Conservation (phyloP, 2,113 vertebrate species). For the Sapajus apella region DNA sequence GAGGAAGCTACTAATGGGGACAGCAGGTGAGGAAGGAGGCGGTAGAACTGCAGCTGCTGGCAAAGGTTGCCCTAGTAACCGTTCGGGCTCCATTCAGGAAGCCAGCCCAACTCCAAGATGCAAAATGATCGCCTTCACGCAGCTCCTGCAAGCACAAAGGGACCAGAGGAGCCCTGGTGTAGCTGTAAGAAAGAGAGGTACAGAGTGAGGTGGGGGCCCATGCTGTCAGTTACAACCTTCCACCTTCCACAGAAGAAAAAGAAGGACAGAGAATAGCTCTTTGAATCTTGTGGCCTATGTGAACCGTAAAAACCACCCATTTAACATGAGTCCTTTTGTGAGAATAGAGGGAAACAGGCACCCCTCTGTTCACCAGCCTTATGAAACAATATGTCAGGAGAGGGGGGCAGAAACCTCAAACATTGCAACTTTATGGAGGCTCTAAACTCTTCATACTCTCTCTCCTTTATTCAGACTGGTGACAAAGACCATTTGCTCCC, state of each 20-base stretch:
- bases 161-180: neutral
- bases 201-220: neutral
- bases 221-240: constrained; percentile 27
- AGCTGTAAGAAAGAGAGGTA: neutral
- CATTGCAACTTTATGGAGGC: constrained; percentile 42
- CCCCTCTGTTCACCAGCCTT: constrained; percentile 73
- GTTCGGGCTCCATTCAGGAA: constrained; percentile 60
- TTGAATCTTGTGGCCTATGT: constrained; percentile 49
- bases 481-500: constrained; percentile 67
- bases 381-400: constrained; percentile 51
- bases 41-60: constrained; percentile 34
- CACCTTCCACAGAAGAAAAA: constrained; percentile 40
- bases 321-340: constrained; percentile 70
- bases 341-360: constrained; percentile 75
- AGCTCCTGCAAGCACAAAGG: constrained; percentile 48
- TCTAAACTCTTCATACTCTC: neutral
- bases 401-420: constrained; percentile 38
- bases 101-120: constrained; percentile 62
- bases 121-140: constrained; percentile 50
- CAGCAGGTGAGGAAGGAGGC: constrained; percentile 70
- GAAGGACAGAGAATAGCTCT: constrained; percentile 9
- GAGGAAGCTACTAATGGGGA: constrained; percentile 51
- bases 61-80: constrained; percentile 79
- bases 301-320: constrained; percentile 79
- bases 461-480: constrained; percentile 43